Conservation (phyloP, 2,888 invertebrate species). For the Napeogenes sylphis region DNA sequence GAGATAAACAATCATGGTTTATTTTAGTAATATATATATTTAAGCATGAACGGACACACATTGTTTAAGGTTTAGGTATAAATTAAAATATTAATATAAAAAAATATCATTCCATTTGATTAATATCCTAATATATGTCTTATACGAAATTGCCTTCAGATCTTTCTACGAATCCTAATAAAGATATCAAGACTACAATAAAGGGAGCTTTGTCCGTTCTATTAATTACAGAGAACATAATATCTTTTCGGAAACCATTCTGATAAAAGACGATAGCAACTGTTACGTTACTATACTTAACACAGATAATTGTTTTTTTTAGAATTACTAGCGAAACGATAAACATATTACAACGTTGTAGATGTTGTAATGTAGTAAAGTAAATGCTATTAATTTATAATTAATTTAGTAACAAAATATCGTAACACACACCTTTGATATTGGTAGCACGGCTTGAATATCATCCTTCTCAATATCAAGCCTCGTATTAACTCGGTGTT, state of each 20-base stretch:
- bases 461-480: slow-evolving; percentile 95
- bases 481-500: slow-evolving; percentile 85
- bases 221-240: slow-evolving; percentile 54
- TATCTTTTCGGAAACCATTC: too few species aligned
- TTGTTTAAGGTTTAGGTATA: not conserved
- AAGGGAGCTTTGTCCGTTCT: slow-evolving; percentile 50
- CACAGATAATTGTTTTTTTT: too few species aligned
- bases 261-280: too few species aligned
- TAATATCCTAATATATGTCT: too few species aligned
- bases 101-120: too few species aligned
- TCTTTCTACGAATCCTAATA: slow-evolving; percentile 54
- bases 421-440: slow-evolving; percentile 85
- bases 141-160: too few species aligned
- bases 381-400: too few species aligned
- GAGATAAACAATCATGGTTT: not conserved
- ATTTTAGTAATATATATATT: slow-evolving; percentile 1
- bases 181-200: slow-evolving; percentile 63
- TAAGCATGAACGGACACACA: not conserved
- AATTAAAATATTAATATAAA: not conserved
- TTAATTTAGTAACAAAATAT: too few species aligned
- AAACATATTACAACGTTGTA: too few species aligned
- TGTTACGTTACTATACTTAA: too few species aligned
- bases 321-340: too few species aligned
- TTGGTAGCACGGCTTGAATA: slow-evolving; percentile 94
- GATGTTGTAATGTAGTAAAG: too few species aligned